phyloP scores from a whole-genome alignment of 2,113 vertebrate genomes.

The Tamias sibiricus region DNA sequence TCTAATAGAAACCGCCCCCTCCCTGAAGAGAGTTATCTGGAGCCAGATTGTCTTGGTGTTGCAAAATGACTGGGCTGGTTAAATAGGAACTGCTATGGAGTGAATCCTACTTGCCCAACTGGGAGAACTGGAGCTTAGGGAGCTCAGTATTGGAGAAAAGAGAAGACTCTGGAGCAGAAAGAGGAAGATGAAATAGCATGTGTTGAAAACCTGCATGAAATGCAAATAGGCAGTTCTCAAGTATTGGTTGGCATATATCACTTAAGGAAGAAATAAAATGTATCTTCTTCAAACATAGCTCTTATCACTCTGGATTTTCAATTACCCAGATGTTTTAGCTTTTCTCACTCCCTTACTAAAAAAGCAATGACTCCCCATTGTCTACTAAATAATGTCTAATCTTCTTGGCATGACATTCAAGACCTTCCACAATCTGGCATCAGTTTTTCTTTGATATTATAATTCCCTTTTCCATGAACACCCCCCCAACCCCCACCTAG shows the following conservation, averaged over 20 bases:
- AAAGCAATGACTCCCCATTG: conserved; percentile 57
- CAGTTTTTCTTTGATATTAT: conserved; percentile 26
- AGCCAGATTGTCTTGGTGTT: not conserved
- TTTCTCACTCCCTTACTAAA: conserved; percentile 40
- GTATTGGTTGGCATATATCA: not conserved
- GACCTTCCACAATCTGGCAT: conserved; percentile 35
- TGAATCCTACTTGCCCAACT: not conserved
- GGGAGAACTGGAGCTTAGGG: not conserved
- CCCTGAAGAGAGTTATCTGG: not conserved
- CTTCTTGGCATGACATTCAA: conserved; percentile 49
- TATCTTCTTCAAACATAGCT: conserved; percentile 58
- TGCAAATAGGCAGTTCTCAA: not conserved
- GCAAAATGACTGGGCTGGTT: not conserved
- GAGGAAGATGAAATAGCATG: not conserved
- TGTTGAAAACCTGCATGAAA: conserved; percentile 35
- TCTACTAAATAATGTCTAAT: conserved; percentile 66
- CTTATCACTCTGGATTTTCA: conserved; percentile 58
- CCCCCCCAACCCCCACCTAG: not conserved
- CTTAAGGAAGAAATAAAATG: conserved; percentile 37
- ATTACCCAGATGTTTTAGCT: conserved; percentile 61
- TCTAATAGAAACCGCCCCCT: not conserved
- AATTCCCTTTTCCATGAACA: not conserved
- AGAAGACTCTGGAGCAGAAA: not conserved
- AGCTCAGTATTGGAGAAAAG: not conserved
- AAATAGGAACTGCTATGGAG: not conserved